Evolutionary conservation across 1,140 invertebrate species (phyloP), one percentile per base, ranked within the genome.

Genomic region (Colletes gigas): DNA sequence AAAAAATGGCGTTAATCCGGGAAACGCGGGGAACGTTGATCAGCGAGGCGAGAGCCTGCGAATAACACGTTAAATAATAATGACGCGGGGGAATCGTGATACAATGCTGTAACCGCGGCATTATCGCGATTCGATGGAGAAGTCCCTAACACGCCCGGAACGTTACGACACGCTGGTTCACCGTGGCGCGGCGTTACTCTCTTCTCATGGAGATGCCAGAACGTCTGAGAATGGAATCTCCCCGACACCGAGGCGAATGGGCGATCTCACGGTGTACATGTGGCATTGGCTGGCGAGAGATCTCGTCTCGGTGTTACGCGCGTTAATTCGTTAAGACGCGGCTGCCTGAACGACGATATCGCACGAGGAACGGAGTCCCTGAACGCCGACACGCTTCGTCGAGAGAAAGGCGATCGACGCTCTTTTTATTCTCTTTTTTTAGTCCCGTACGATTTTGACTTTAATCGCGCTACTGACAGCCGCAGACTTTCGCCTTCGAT

Each of bases 221-320:
- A 21, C 44, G 10, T 77, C 63, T 60, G 52, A 77, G 75, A 77
- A 77, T 69, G 66, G 66, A 70, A 77, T 77, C 52, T 75, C 50
- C 39, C 50, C 5, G 47, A 50, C 50, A 10, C 50, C 50, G 50
- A 50, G 8, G 14, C 17, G 10, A 71, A 60, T 78, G 54, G 5
- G 9, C 47, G 30, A 72, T 72, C 77, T 50, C 62, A 60, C 78
- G 70, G 6, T 66, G 52, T 12, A 10, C 50, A 47, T 50, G 44
- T 71, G 47, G 30, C 76, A 71, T 78, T 71, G 76, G 30, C 30
- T 50, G 50, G 50, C 44, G 47, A 57, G 47, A 78, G 19, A 62
- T 78, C 67, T 71, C 44, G 67, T 60, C 21, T 44, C 10, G 50
- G 9, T 14, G 60, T 69, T 47, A 65, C 12, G 50, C 68, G 52